Percentiles rank a stretch among this genome's conserved stretches.
Conservation (phyloP, 2,888 invertebrate species). For the Lasioglossum vierecki region DNA sequence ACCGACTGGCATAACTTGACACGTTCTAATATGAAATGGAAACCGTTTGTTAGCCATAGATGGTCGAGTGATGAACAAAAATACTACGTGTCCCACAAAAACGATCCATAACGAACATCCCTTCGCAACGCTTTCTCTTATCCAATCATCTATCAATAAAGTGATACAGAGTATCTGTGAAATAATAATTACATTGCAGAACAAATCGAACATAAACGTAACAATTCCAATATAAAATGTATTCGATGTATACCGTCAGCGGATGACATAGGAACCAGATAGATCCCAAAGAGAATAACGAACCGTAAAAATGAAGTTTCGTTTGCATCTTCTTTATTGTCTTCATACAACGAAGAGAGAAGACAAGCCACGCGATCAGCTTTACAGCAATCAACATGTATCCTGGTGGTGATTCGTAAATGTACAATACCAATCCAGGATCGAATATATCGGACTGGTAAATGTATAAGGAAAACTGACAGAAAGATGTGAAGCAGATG, state of each 20-base stretch:
- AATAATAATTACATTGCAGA: conserved; percentile 37
- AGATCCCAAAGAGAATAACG: conserved; percentile 78
- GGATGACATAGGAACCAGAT: conserved; percentile 80
- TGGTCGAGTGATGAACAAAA: conserved; percentile 79
- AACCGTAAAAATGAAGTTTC: conserved; percentile 77
- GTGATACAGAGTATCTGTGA: conserved; percentile 89
- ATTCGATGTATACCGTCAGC: conserved; percentile 71
- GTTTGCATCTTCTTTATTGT: conserved; percentile 73
- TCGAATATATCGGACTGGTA: conserved; percentile 95
- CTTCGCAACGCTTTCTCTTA: conserved; percentile 89
- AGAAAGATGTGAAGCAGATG: conserved; percentile 90
- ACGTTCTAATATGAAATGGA: conserved; percentile 81
- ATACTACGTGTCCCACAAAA: conserved; percentile 77
- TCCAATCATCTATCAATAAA: conserved; percentile 90
- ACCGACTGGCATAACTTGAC: conserved; percentile 77
- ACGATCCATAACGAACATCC: conserved; percentile 77
- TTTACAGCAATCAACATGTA: conserved; percentile 91
- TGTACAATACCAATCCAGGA: conserved; percentile 94
- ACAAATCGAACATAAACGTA: neutral
- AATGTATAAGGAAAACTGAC: conserved; percentile 91
- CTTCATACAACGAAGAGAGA: conserved; percentile 85
- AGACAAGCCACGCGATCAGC: conserved; percentile 93
- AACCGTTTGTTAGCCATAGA: conserved; percentile 77
- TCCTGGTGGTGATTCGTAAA: conserved; percentile 96
- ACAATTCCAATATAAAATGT: neutral